Evolutionary conservation across 2,888 invertebrate genomes (phyloP), one percentile per base, ranked within the genome.

Genomic region (Ennomos quercinarius): DNA sequence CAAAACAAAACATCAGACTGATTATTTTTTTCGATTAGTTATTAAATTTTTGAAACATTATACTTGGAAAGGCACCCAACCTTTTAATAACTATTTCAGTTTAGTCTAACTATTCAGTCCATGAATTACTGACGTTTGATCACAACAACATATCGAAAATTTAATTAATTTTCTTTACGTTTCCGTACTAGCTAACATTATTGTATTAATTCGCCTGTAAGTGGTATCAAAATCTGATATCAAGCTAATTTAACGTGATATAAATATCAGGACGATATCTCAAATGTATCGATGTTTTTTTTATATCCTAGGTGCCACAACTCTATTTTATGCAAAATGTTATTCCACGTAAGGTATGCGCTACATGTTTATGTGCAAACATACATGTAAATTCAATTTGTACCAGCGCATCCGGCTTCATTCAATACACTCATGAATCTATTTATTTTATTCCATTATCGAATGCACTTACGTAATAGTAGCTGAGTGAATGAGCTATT

Each of bases 341-440:
- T 67, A 57, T 67, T 70, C 61, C 61, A 63, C 57, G 53, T 59
- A 64, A 59, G 50, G 57, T 60, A 57, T 50, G 51, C n/a, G 65
- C 51, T 41, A 41, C 68, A 67, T 68, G 58, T 73, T 74, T 73
- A 71, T 67, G 61, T 64, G 67, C 65, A 6, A 27, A 66, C 66
- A 64, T 70, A 72, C 63, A 76, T 71, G 74, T 67, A 76, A 76
- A 81, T 80, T 77, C 74, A 66, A 76, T 80, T 78, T 74, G 71
- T 68, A 17, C 64, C 68, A 68, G 70, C 59, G 55, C 50, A 62
- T 49, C 55, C 49, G 56, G 58, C 57, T 57, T 71, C 70, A 76
- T 72, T 67, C 65, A 54, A 59, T 59, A 54, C 35, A 35, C 54
- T 39, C 34, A 36, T 38, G 45, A 40, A 44, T 54, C 46, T 46